phyloP scores from a whole-genome alignment of 30 jellyfish, hydroid and myxozoan genomes.

The Aurelia sp. region DNA sequence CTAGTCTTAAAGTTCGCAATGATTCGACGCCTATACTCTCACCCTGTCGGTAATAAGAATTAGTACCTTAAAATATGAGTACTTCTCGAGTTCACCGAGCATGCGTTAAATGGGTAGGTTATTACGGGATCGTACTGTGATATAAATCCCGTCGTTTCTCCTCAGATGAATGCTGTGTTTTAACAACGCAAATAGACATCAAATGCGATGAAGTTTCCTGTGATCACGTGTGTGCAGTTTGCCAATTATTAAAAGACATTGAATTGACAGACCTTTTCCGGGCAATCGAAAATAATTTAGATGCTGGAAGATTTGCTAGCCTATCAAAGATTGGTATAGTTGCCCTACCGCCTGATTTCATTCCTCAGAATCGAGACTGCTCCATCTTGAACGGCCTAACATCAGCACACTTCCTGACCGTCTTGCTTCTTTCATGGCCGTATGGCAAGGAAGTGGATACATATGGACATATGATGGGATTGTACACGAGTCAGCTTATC shows the following conservation, averaged over 20 bases:
- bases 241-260: slow-evolving; percentile 58
- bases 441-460: slow-evolving; percentile 43
- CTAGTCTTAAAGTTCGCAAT: too few species aligned
- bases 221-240: slow-evolving; percentile 52
- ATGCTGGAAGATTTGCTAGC: slow-evolving; percentile 21
- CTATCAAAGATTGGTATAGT: slow-evolving; percentile 43
- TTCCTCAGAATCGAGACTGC: slow-evolving; percentile 15
- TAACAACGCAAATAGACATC: slow-evolving; percentile 60
- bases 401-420: slow-evolving; percentile 74
- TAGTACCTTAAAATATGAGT: too few species aligned
- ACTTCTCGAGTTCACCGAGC: too few species aligned
- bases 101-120: too few species aligned
- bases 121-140: too few species aligned
- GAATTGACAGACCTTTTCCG: slow-evolving; percentile 50
- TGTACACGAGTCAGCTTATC: slow-evolving; percentile 18
- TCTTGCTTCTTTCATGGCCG: slow-evolving; percentile 80
- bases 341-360: slow-evolving; percentile 17
- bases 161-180: slow-evolving; percentile 50
- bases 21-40: too few species aligned
- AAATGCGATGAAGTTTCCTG: slow-evolving; percentile 60
- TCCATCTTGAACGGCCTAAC: slow-evolving; percentile 31
- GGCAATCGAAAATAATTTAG: slow-evolving; percentile 31
- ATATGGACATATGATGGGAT: slow-evolving; percentile 12
- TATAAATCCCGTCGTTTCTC: background rate
- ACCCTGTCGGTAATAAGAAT: too few species aligned